Evolutionary conservation across 2,797 vertebrate genomes (phyloP), one percentile per base, ranked within the genome.

Genomic region (Anolis apletophallus): DNA sequence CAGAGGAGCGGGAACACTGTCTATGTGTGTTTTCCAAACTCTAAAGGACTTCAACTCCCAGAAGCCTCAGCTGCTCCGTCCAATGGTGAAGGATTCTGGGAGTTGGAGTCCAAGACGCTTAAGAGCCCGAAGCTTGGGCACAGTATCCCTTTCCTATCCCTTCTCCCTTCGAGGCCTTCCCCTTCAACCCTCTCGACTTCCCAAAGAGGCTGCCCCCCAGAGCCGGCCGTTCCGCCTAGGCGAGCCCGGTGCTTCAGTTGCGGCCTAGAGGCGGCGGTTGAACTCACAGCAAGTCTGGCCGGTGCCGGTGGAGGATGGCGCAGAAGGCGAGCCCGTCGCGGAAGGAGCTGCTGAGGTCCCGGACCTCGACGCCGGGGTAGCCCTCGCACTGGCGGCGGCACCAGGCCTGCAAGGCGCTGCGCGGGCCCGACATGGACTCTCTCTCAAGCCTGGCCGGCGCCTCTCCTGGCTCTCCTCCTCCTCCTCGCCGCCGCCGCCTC

Each of bases 241-340:
- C 80, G 83, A 82, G 40, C 23, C 5, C 75, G 80, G 69, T 69
- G 87, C 64, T 86, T 73, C 80, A 81, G 13, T 8, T 2, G 40
- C 2, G n/a, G 67, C 67, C 9, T 52, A 26, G 16, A 11, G 26
- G 17, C 50, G 77, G 75, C n/a, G 82, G 36, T 50, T 16, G 50
- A 94, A 98, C 98, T 99, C 94, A 99, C 98, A 99, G 97, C 86
- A 99, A 93, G 86, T 99, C 98, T 12, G 98, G 98, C 93, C 98
- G 97, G 97, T 98, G 97, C 52, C 96, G 97, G 94, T 99, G 98
- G 68, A 99, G 98, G 86, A 99, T 98, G 89, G 98, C 98, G 96
- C 98, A 99, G 92, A 99, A 99, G 11, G 98, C 98, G 96, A 99
- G 92, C 29, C 98, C 98, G 92, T 99, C 98, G 93, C 98, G 97